Base-by-base conservation (phyloP, 2,797 vertebrate species). In the Liasis olivaceus region DNA sequence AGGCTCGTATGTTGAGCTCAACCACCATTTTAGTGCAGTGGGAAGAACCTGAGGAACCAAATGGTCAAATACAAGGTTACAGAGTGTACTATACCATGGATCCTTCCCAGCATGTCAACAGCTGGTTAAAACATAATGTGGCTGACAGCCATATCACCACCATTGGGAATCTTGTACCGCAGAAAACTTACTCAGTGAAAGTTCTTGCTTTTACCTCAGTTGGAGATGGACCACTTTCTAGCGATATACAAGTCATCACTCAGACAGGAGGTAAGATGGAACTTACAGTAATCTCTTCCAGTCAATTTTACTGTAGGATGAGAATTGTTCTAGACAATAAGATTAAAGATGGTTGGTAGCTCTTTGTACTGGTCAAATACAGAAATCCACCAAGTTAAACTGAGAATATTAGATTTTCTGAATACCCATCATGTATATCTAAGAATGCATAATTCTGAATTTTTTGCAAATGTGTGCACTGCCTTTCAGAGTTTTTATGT, bases 11-110 rank as follows among this genome's bases (percentile, higher is more conserved):
- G 99, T 95, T 99, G 95, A 99, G 99, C 89, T 98, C 99, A 89
- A 99, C 99, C 59, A 99, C 99, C 17, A 99, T 99, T 56, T 97
- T 99, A 92, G 99, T 99, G 81, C 99, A 99, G 95, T 99, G 99
- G 99, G 99, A 99, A 77, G 99, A 99, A 91, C 99, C 99, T 0
- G 99, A 99, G 90, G 99, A 99, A 93, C 98, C 99, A 0, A 99
- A 99, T 28, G 99, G 99, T 22, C 99, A 99, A 97, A 99, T 99
- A 95, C 99, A 99, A 96, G 99, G 99, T 69, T 99, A 99, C 96
- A 97, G 99, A 95, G 98, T 99, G 42, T 99, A 99, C 97, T 99
- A 99, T 90, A 99, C 99, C 28, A 98, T 98, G 98, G 99, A 99
- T 77, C 98, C 99, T 36, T 97, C 96, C 56, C 99, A 98, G 42